Evolutionary conservation across 2,888 invertebrate genomes (phyloP), one percentile per base, ranked within the genome.

Genomic region (Apamea epomidion): DNA sequence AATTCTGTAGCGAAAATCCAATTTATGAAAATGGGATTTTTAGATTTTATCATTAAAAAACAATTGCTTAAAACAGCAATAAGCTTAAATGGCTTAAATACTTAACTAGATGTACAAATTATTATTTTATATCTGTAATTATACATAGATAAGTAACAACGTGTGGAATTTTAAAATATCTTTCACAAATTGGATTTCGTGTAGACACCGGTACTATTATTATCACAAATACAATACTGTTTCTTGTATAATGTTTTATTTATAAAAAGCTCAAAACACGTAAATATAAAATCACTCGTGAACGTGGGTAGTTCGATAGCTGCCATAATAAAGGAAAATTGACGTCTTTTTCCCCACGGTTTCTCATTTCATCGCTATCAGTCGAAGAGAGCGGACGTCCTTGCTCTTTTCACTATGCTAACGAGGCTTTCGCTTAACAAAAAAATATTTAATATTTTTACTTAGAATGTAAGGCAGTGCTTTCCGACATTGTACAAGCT

Each of bases 381-480:
- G 90, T 92, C 93, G 91, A 91, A 90, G 91, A 88, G 93, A 91
- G 90, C 91, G 91, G 93, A 94, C 93, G 93, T 93, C 90, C 91
- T 88, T 88, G 87, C 88, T 86, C 87, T 89, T 84, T 86, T 84
- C 90, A 88, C 86, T 86, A 91, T 91, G 91, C 91, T 89, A 89
- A 90, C 89, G 88, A 93, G 90, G 89, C 91, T 88, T 91, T 92
- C 91, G 92, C 92, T 91, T 92, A 93, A 93, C 92, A 91, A 91
- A 93, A 60, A 93, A 93, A 86, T 79, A 84, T 78, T 82, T 76
- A 90, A 88, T 90, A 87, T 88, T 85, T 91, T 93, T 94, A 95
- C 95, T 95, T 96, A 96, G 91, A 93, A 94, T 94, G 93, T 96
- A 97, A 96, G 97, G 97, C 97, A 97, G 97, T 97, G 96, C 94